phyloP scores from a whole-genome alignment of 23 tunicate species.

The Trididemnum clinides region DNA sequence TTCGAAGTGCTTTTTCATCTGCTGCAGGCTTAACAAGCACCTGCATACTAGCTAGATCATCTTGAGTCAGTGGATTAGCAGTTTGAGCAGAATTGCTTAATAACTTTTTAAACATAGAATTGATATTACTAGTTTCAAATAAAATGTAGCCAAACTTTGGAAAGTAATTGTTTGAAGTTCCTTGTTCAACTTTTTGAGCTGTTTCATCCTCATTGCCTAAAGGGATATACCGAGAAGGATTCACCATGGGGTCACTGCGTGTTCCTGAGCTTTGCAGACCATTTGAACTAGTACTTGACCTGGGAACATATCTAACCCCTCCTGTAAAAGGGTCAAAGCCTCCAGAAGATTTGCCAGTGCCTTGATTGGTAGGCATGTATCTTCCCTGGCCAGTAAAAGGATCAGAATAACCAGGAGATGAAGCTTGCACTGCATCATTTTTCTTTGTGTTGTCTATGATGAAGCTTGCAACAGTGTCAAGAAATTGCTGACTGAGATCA shows the following conservation, averaged over 20 bases:
- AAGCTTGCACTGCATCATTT: background rate
- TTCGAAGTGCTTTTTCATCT: background rate
- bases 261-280: background rate
- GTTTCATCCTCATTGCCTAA: background rate
- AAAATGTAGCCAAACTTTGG: constrained; percentile 60
- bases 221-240: constrained; percentile 41
- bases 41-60: background rate
- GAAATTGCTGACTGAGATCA: constrained; percentile 58
- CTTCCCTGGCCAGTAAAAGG: constrained; percentile 67
- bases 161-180: constrained; percentile 37
- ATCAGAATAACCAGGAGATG: constrained; percentile 10
- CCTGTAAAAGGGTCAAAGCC: constrained; percentile 75
- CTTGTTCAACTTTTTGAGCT: background rate
- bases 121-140: constrained; percentile 51
- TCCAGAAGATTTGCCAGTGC: background rate
- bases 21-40: background rate
- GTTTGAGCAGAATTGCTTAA: background rate
- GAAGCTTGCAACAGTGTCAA: constrained; percentile 77
- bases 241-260: constrained; percentile 43
- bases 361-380: constrained; percentile 31
- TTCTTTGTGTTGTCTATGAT: constrained; percentile 74
- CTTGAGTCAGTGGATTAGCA: background rate
- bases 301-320: constrained; percentile 76
- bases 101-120: constrained; percentile 46
- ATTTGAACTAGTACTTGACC: constrained; percentile 7